These are phyloP conservation scores for Sesia bembeciformis DNA, from an alignment of 2,888 invertebrate species.

Conservation along the genomic window DNA sequence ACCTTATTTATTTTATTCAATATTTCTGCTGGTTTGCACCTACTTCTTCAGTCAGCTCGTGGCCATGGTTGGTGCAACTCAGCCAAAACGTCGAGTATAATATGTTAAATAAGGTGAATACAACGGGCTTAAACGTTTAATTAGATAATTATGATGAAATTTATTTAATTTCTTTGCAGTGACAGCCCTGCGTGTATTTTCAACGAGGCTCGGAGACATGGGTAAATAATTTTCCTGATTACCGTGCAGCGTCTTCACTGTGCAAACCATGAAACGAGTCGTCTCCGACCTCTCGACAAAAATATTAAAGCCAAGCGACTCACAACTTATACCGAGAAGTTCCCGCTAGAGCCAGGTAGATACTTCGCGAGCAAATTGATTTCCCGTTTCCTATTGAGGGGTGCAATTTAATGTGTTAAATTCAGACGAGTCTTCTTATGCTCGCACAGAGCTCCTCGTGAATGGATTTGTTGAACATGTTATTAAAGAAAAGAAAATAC, in stretches of 20 bases:
- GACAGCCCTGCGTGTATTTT: constrained; percentile 39
- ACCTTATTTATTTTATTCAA: too few species aligned
- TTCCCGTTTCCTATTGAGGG: constrained; percentile 43
- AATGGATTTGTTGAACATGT: not conserved
- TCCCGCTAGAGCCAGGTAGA: constrained; percentile 15
- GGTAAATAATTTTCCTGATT: constrained; percentile 73
- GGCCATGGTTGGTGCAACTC: not conserved
- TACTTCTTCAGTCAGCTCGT: too few species aligned
- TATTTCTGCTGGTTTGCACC: too few species aligned
- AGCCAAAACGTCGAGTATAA: not conserved
- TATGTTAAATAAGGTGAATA: too few species aligned
- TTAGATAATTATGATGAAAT: too few species aligned
- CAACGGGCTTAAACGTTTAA: too few species aligned
- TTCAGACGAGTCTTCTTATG: constrained; percentile 7
- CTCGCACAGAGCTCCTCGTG: not conserved
- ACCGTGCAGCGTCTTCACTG: constrained; percentile 54
- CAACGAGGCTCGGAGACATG: constrained; percentile 55
- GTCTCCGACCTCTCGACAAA: constrained; percentile 44
- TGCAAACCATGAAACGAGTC: constrained; percentile 30
- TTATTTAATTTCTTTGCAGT: not conserved
- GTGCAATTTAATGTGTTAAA: constrained; percentile 21
- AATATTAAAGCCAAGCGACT: constrained; percentile 49
- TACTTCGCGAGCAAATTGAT: constrained; percentile 54
- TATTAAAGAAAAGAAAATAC: not conserved
- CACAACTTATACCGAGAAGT: constrained; percentile 12